Percentiles rank a stretch among this genome's conserved stretches.
These are phyloP conservation scores for Vimba vimba DNA, from an alignment of 2,113 vertebrate genomes.

Conservation along the genomic window DNA sequence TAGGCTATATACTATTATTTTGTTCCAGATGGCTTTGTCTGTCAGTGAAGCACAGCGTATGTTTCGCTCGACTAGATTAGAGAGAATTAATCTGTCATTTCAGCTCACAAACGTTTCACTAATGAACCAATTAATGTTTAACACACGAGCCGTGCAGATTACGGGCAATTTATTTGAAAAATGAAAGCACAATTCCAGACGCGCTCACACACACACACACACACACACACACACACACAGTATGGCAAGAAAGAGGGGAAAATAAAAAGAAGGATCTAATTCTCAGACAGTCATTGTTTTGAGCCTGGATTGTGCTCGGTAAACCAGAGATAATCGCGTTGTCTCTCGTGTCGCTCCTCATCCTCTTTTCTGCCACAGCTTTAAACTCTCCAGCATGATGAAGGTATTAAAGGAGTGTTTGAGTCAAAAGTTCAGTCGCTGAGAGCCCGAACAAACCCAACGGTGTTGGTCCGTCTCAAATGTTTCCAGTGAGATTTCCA, in stretches of 20 bases:
- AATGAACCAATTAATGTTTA: slow-evolving; percentile 70
- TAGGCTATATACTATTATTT: not conserved
- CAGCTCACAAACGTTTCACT: slow-evolving; percentile 58
- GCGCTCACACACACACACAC: not conserved
- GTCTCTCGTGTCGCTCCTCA: not conserved
- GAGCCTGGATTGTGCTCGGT: not conserved
- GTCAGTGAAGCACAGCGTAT: not conserved
- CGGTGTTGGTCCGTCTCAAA: too few relatives aligned
- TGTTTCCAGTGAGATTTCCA: too few relatives aligned
- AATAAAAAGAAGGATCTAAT: not conserved
- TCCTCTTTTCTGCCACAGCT: not conserved
- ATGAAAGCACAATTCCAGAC: slow-evolving; percentile 48
- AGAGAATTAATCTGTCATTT: slow-evolving; percentile 61
- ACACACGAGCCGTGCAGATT: slow-evolving; percentile 55
- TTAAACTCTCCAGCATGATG: not conserved
- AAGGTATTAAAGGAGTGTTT: not conserved
- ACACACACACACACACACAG: not conserved
- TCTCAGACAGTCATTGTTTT: too few relatives aligned
- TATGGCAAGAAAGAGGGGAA: too few relatives aligned
- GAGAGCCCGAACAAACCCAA: too few relatives aligned
- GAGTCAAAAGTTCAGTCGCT: not conserved
- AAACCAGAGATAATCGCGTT: not conserved
- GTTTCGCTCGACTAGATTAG: not conserved
- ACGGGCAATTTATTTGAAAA: slow-evolving; percentile 60
- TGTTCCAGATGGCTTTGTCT: not conserved